Conservation (phyloP, 2,113 vertebrate species). For the Bos javanicus region DNA sequence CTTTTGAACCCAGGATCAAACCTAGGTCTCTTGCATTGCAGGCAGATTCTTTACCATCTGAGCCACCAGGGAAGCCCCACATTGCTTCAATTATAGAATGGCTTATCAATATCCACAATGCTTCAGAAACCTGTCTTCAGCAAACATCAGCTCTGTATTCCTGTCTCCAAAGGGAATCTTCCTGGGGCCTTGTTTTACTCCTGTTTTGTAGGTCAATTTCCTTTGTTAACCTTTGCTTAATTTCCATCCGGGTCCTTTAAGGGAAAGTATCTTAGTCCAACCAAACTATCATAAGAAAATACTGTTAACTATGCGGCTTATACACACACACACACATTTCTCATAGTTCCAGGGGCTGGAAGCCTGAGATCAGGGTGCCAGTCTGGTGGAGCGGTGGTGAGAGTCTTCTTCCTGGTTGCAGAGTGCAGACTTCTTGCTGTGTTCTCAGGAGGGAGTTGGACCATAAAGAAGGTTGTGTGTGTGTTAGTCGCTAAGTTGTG, state of each 20-base stretch:
- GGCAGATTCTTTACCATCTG: background rate
- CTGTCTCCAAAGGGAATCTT: background rate
- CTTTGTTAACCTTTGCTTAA: background rate
- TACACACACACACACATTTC: background rate
- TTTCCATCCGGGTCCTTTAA: background rate
- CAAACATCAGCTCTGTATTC: background rate
- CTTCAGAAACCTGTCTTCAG: background rate
- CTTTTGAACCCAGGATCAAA: background rate
- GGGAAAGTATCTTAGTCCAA: background rate
- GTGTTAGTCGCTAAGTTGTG: fast-evolving
- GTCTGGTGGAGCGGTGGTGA: background rate
- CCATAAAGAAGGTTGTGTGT: background rate
- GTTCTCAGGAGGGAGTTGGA: background rate
- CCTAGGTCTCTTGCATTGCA: background rate
- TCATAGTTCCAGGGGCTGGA: background rate
- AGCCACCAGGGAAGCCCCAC: background rate
- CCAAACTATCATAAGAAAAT: background rate
- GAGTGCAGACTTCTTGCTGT: background rate
- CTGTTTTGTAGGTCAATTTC: background rate
- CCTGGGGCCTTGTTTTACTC: background rate
- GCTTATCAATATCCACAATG: background rate
- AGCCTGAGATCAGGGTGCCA: background rate
- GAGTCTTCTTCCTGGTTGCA: background rate
- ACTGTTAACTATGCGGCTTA: background rate
- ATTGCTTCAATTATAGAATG: background rate